Base-by-base conservation (phyloP, 1,140 invertebrate species). In the Brachionus asplanchnoidis region DNA sequence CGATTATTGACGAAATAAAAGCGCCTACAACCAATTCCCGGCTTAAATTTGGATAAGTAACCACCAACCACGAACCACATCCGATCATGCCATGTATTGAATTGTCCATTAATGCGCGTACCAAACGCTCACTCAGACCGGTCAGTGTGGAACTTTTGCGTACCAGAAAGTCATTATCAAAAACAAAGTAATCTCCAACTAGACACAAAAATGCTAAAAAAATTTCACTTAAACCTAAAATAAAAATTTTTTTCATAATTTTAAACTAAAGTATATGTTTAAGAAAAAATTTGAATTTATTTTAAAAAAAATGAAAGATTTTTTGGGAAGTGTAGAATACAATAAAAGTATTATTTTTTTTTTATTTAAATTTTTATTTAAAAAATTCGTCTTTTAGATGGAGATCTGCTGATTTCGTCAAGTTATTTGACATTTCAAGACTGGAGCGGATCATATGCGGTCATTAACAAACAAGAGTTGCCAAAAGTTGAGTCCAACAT, bases 1-100 rank as follows among this genome's bases (percentile, higher is more conserved):
- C 88, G 1, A 89, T 85, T 7, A 86, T 8, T 42, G 86, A 85
- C 1, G 87, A 86, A 17, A 88, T 56, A 11, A 87, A 23, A 23
- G 86, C 85, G 85, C 86, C 86, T 42, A 87, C 2, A n/a, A 84
- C 65, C 32, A 86, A 11, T 46, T 85, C 44, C 1, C 8, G n/a
- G 11, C 60, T 82, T 36, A 86, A 68, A 42, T 84, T 82, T 11
- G 85, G 50, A 83, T 86, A 82, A 75, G 83, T 85, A 9, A 88
- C 85, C 66, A 87, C 84, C 32, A 86, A 86, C 87, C 87, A 88
- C 8, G 87, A 87, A 11, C 86, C 12, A 11, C 70, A 85, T 60
- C 85, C 87, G 7, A 88, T 85, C 5, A 86, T 26, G 11, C 86
- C 87, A 86, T 87, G 87, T 8, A 86, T 86, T 3, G 82, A 9